These are phyloP conservation scores for Mohoua ochrocephala DNA, from an alignment of 2,113 vertebrate species.

Conservation along the genomic window DNA sequence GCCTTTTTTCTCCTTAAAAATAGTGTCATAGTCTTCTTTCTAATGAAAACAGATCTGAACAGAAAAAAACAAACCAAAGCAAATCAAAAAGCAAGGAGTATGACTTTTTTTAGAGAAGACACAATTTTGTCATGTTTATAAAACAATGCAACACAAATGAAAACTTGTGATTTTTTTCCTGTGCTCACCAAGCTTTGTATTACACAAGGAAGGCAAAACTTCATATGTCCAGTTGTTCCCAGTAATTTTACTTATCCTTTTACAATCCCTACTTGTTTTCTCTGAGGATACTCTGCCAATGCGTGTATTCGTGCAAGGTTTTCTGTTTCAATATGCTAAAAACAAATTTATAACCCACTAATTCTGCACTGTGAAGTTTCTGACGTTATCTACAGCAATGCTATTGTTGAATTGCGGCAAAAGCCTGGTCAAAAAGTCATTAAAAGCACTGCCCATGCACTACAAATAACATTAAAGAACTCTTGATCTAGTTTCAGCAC, in stretches of 20 bases:
- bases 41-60: not conserved
- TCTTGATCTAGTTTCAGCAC: not conserved
- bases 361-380: not conserved
- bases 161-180: fast-evolving
- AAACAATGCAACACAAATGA: not conserved
- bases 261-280: not conserved
- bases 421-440: not conserved
- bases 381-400: not conserved
- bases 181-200: not conserved
- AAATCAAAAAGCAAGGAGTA: not conserved
- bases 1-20: not conserved
- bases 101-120: not conserved
- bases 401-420: not conserved
- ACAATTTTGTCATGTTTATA: not conserved
- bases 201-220: not conserved
- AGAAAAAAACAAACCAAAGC: not conserved
- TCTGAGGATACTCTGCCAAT: not conserved
- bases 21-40: not conserved
- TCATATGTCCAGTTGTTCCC: not conserved
- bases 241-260: not conserved
- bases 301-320: not conserved
- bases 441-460: not conserved
- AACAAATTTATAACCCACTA: not conserved
- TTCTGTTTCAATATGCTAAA: not conserved
- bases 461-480: not conserved